Conservation (phyloP, 2,888 invertebrate genomes). For the Archaeoteleia sp. region DNA sequence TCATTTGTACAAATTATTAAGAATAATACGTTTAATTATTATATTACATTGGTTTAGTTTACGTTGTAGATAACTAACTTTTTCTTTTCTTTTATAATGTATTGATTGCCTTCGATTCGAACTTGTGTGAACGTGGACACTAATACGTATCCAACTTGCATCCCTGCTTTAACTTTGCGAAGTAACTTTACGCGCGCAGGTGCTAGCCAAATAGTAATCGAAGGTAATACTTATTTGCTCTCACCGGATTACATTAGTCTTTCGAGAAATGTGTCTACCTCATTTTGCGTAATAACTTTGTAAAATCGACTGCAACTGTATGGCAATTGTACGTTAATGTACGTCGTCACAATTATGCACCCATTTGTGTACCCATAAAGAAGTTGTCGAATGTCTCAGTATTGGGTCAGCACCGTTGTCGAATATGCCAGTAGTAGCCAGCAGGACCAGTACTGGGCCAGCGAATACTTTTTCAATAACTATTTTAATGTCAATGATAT, state of each 20-base stretch:
- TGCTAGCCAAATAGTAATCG: slow-evolving; percentile 50
- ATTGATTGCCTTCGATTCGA: slow-evolving; percentile 43
- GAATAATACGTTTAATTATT: too few species aligned
- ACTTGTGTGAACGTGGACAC: slow-evolving; percentile 39
- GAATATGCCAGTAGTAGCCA: too few species aligned
- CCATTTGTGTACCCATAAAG: slow-evolving; percentile 15
- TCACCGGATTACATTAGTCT: slow-evolving; percentile 45
- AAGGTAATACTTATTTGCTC: slow-evolving; percentile 50
- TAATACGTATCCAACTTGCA: slow-evolving; percentile 35
- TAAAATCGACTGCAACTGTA: slow-evolving; percentile 34
- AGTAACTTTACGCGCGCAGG: slow-evolving; percentile 51
- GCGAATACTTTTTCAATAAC: too few species aligned
- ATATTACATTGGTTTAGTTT: slow-evolving; percentile 23
- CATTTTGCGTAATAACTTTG: slow-evolving; percentile 41
- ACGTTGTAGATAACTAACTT: slow-evolving; percentile 28
- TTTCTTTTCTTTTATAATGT: slow-evolving; percentile 41
- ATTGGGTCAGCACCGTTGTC: too few species aligned
- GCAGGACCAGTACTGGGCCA: too few species aligned
- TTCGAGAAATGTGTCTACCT: slow-evolving; percentile 36
- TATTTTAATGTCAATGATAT: slow-evolving; percentile 23
- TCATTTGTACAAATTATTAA: too few species aligned
- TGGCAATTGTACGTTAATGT: slow-evolving; percentile 17
- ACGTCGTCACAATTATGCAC: slow-evolving; percentile 25
- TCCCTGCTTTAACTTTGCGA: slow-evolving; percentile 37
- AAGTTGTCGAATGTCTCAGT: too few species aligned